Conservation (phyloP, 2,113 vertebrate species). For the Salvelinus namaycush region DNA sequence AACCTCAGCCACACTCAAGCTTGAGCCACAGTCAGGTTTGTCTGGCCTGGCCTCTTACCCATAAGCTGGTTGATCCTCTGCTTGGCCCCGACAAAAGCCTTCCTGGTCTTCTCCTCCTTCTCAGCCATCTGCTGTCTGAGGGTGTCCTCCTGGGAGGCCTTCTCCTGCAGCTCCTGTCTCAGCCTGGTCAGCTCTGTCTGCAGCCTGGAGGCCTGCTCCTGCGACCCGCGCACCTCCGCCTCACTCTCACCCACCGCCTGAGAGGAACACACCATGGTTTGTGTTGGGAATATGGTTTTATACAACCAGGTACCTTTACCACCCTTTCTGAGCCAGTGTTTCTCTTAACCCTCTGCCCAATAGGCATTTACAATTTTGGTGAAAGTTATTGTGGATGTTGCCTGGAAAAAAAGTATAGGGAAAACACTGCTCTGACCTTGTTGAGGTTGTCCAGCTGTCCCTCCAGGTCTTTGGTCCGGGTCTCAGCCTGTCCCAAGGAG, state of each 20-base stretch:
- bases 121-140: conserved; percentile 88
- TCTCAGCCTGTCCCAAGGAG: conserved; percentile 81
- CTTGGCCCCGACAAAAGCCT: conserved; percentile 86
- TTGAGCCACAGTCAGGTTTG: not conserved
- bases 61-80: conserved; percentile 89
- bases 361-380: too few relatives aligned
- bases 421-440: conserved; percentile 74
- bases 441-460: conserved; percentile 84
- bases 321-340: too few relatives aligned
- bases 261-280: not conserved
- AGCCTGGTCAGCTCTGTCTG: conserved; percentile 83
- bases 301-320: too few relatives aligned
- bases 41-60: conserved; percentile 62
- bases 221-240: conserved; percentile 77
- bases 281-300: too few relatives aligned
- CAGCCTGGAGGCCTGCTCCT: conserved; percentile 84
- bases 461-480: conserved; percentile 81
- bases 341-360: too few relatives aligned
- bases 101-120: conserved; percentile 94
- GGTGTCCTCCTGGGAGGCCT: conserved; percentile 83
- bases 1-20: not conserved
- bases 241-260: conserved; percentile 87
- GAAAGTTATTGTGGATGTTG: too few relatives aligned
- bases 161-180: conserved; percentile 90
- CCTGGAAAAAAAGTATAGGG: not conserved